These are phyloP conservation scores for Dynastes maya DNA, from an alignment of 2,888 invertebrate species.

Conservation along the genomic window DNA sequence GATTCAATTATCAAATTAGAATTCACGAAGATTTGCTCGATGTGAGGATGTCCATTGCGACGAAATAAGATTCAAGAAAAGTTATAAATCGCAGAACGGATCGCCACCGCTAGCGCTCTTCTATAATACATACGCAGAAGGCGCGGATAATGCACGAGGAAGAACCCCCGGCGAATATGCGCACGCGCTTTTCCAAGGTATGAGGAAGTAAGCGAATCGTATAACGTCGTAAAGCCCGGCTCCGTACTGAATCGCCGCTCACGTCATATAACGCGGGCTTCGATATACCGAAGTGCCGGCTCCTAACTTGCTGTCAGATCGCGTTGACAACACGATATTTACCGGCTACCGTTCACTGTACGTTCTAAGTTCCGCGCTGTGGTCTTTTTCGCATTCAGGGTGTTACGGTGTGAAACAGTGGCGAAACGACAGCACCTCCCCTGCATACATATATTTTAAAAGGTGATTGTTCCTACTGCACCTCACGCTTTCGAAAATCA, in stretches of 20 bases:
- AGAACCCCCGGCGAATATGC: slow-evolving; percentile 52
- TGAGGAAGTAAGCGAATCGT: slow-evolving; percentile 58
- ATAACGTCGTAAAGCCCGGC: slow-evolving; percentile 46
- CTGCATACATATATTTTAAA: slow-evolving; percentile 1
- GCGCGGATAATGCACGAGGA: slow-evolving; percentile 42
- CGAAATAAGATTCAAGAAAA: background rate
- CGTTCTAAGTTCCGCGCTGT: slow-evolving; percentile 30
- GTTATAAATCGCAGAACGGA: background rate
- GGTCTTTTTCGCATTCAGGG: slow-evolving; percentile 26
- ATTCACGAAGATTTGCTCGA: background rate
- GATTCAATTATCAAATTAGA: background rate
- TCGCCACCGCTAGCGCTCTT: background rate
- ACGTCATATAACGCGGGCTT: slow-evolving; percentile 50
- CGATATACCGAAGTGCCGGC: slow-evolving; percentile 44
- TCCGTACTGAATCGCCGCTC: slow-evolving; percentile 50
- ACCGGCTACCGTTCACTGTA: slow-evolving; percentile 43
- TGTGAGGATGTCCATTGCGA: background rate
- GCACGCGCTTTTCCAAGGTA: slow-evolving; percentile 59
- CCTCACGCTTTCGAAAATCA: background rate
- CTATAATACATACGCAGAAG: slow-evolving; percentile 2
- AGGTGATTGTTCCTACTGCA: background rate
- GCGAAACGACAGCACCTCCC: background rate
- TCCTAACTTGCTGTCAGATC: slow-evolving; percentile 53
- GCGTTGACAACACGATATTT: slow-evolving; percentile 52
- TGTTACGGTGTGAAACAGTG: slow-evolving; percentile 5